These are phyloP conservation scores for Pocillopora verrucosa DNA, from an alignment of 64 coral and sea anemone genomes.

Conservation along the genomic window DNA sequence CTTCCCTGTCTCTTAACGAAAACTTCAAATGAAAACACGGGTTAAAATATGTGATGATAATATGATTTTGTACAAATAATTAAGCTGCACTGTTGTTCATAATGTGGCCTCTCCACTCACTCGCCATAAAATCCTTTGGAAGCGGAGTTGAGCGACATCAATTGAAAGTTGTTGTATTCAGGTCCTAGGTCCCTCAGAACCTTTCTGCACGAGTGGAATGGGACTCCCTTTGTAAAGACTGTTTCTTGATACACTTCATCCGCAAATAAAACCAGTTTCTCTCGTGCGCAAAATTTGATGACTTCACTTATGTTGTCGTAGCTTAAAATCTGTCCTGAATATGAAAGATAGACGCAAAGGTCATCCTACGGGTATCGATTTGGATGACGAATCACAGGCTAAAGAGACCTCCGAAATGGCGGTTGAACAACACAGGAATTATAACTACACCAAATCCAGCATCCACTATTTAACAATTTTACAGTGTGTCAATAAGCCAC, in stretches of 20 bases:
- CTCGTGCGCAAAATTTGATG: conserved; percentile 70
- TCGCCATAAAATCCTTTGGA: conserved; percentile 81
- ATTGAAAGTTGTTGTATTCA: conserved; percentile 56
- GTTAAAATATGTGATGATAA: too few relatives aligned
- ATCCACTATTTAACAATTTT: too few relatives aligned
- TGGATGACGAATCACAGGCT: too few relatives aligned
- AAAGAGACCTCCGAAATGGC: too few relatives aligned
- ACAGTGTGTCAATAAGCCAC: too few relatives aligned
- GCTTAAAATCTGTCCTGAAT: conserved; percentile 63
- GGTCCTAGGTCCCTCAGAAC: conserved; percentile 69
- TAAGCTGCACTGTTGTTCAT: not conserved
- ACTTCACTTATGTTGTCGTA: conserved; percentile 67
- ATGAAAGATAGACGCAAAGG: not conserved
- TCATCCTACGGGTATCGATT: too few relatives aligned
- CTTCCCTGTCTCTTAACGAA: too few relatives aligned
- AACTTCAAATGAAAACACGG: too few relatives aligned
- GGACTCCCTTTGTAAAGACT: conserved; percentile 37
- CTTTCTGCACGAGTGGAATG: conserved; percentile 70
- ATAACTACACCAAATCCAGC: too few relatives aligned
- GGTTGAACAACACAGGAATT: too few relatives aligned
- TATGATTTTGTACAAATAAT: too few relatives aligned
- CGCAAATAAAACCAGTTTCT: conserved; percentile 73
- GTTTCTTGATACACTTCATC: conserved; percentile 93
- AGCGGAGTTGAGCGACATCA: conserved; percentile 65
- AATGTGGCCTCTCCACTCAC: conserved; percentile 22